Base-by-base conservation (phyloP, 1,140 invertebrate genomes). In the Mercenaria mercenaria region DNA sequence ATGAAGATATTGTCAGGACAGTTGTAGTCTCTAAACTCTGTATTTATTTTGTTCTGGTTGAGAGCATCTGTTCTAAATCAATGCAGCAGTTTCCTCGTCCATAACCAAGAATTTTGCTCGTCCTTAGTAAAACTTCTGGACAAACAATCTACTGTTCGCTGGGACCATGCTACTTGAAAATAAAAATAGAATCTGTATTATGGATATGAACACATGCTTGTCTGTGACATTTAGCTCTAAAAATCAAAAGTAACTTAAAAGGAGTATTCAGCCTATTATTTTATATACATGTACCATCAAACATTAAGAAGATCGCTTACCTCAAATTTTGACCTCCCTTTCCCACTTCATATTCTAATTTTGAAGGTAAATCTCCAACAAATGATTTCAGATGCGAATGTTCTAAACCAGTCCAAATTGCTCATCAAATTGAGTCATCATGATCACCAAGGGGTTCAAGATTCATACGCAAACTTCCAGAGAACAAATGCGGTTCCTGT, bases 361-460 rank as follows among this genome's bases (percentile, higher is more conserved):
- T 88, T 29, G 93, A 84, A 3, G 94, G 91, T 20, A 95, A 83
- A 26, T 80, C 87, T 29, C 89, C 47, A 18, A 96, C 95, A 90
- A 96, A 96, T 13, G 92, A 61, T 90, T 96, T 94, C 67, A 96
- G 90, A 91, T 96, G 93, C 0, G 95, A 98, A 90, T 98, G 97
- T 92, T 98, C 98, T 34, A 99, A 96, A 1, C 97, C 98, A 91
- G 93, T 97, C 98, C 92, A 98, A 92, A 94, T 95, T 74, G 97
- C 96, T 3, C n/a, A n/a, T n/a, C n/a, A n/a, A n/a, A n/a, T n/a
- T n/a, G 97, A 96, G 93, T 99, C 98, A 50, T 95, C 95, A 92
- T 97, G 97, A 43, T 96, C 90, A 43, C 97, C 96, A 92, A 98
- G 98, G 0, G 98, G 98, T 96, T 99, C 98, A 90, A 99, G 96